Evolutionary conservation across 2,888 invertebrate species (phyloP).

Genomic region (Athalia circularis): DNA sequence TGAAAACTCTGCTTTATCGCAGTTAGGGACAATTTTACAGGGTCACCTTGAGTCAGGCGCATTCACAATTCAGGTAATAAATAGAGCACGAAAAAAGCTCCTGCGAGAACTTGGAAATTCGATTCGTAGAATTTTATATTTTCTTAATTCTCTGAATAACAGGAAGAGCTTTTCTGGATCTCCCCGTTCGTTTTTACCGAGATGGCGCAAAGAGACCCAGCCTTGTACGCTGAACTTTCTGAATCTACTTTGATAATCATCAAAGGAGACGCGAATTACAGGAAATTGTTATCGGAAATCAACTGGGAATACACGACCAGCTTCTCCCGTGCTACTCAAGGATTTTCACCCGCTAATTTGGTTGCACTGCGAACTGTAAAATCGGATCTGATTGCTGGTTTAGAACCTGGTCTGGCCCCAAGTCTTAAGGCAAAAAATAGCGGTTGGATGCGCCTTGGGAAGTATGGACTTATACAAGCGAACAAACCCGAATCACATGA

Average conservation of each 20-base stretch:
- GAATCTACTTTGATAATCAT: constrained; percentile 85
- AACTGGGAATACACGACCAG: constrained; percentile 84
- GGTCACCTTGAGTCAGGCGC: constrained; percentile 74
- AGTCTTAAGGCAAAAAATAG: constrained; percentile 76
- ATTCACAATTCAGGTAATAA: too few relatives aligned
- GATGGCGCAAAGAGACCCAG: too few relatives aligned
- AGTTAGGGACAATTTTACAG: constrained; percentile 79
- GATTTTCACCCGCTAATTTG: constrained; percentile 75
- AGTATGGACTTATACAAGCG: constrained; percentile 85
- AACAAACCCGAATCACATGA: too few relatives aligned
- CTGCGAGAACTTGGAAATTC: too few relatives aligned
- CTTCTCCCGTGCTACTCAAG: constrained; percentile 78
- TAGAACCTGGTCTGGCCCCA: constrained; percentile 80
- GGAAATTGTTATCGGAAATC: constrained; percentile 92
- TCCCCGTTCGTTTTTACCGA: too few relatives aligned
- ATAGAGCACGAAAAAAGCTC: too few relatives aligned
- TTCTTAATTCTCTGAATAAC: too few relatives aligned
- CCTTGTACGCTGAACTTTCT: constrained; percentile 82
- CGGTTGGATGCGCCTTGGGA: constrained; percentile 90
- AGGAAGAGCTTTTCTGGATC: too few relatives aligned
- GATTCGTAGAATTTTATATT: too few relatives aligned
- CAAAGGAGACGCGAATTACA: constrained; percentile 96
- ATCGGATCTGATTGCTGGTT: constrained; percentile 89
- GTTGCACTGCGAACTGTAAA: constrained; percentile 92
- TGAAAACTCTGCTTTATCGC: constrained; percentile 62